Evolutionary conservation across 2,113 vertebrate species (phyloP).

Genomic region (Chinchilla lanigera): DNA sequence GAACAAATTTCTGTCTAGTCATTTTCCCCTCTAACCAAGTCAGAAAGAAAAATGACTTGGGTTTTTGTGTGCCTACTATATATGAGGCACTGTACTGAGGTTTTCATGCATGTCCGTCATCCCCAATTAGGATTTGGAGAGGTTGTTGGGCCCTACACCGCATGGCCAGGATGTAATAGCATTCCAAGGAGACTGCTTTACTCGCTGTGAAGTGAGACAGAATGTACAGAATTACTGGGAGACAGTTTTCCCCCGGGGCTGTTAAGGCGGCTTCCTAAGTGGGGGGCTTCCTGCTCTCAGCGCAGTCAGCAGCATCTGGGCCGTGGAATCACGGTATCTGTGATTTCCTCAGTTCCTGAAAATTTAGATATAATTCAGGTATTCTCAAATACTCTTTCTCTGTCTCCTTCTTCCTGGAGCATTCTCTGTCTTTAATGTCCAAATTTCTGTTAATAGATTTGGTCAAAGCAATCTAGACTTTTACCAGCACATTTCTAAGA

Average conservation of each 20-base stretch:
- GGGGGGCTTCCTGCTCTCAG: neutral
- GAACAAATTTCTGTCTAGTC: neutral
- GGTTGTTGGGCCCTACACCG: neutral
- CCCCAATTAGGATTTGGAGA: neutral
- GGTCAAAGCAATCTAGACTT: neutral
- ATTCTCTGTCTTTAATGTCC: neutral
- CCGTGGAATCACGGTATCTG: accelerated
- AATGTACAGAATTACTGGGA: neutral
- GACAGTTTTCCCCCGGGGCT: neutral
- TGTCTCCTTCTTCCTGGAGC: neutral
- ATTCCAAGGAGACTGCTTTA: neutral
- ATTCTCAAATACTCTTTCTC: neutral
- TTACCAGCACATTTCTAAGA: neutral
- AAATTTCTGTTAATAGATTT: neutral
- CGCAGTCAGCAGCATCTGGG: neutral
- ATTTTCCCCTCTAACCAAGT: neutral
- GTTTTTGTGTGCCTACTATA: accelerated
- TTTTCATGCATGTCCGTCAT: neutral
- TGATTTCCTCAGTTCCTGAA: neutral
- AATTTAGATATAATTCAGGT: neutral
- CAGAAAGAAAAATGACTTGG: neutral
- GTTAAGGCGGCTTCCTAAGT: neutral
- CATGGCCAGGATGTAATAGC: no score
- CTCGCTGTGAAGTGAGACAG: neutral
- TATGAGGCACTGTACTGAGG: neutral